Base-by-base conservation (phyloP, 2,888 invertebrate species). In the Megamerina dolium region DNA sequence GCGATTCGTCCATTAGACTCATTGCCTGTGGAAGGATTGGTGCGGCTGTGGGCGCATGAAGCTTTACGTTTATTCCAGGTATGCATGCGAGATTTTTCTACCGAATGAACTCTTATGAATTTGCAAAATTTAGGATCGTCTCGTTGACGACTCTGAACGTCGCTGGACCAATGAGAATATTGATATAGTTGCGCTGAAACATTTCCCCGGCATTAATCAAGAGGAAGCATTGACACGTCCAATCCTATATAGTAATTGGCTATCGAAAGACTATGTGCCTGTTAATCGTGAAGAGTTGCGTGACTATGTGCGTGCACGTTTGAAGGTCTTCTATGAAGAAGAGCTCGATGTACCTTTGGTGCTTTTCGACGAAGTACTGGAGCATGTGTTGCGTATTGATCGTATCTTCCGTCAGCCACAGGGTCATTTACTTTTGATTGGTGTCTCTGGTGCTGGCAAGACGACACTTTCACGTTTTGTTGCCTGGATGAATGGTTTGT, bases 401-500 rank as follows among this genome's bases (percentile, higher is more conserved):
- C 81, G 99, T 64, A 99, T 99, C 64, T 99, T 99, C 83, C 80
- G 99, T 42, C 97, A 99, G 72, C 96, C 96, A 6, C 97, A 99
- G 70, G 99, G 99, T 43, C 99, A 99, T 74, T 73, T 99, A 56
- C 74, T 99, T 59, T 79, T 99, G 6, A 99, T 99, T 63, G 99
- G 99, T 53, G 97, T 97, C 5, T 96, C 96, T 39, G 99, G 99
- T 34, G 94, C 97, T 53, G 99, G 99, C 54, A 99, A 99, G 75
- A 99, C 99, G 2, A 99, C 99, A 9, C 80, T 99, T 56, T 97
- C 97, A 19, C 81, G 99, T 54, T 99, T 99, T 73, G 99, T 99
- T 23, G 99, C 99, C 37, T 99, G 99, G 96, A 94, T 99, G 89
- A 99, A 99, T 71, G 99, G 99, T 6, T 78, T 99, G 27, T 92